Percentiles rank a stretch among this genome's conserved stretches.
Evolutionary conservation across 2,888 invertebrate genomes (phyloP).

Genomic region (Cerceris rybyensis): DNA sequence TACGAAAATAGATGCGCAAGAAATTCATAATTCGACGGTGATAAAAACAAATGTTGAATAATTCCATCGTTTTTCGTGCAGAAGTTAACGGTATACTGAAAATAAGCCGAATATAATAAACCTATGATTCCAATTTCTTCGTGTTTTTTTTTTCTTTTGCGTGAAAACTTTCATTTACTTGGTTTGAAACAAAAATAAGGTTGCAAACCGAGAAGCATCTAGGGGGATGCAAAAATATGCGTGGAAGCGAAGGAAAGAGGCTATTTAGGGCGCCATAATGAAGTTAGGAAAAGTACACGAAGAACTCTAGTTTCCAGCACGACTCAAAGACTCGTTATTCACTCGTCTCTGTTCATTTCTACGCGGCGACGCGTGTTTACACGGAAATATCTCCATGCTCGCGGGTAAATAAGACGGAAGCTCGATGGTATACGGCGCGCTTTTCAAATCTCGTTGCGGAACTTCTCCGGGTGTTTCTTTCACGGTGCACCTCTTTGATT

Average conservation of each 20-base stretch:
- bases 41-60: no score
- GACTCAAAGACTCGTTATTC: constrained; percentile 38
- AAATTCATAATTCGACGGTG: no score
- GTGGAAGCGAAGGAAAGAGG: constrained; percentile 30
- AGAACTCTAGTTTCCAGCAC: constrained; percentile 39
- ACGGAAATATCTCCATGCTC: constrained; percentile 48
- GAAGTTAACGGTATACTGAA: no score
- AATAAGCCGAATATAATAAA: no score
- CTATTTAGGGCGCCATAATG: constrained; percentile 39
- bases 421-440: constrained; percentile 12
- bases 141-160: no score
- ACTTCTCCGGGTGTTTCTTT: constrained; percentile 15
- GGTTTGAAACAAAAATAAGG: no score
- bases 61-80: no score
- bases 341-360: constrained; percentile 11
- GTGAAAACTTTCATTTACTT: no score
- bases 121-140: no score
- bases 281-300: constrained; percentile 60
- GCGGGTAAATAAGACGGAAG: constrained; percentile 40
- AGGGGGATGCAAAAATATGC: constrained; percentile 43
- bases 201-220: neutral
- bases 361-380: constrained; percentile 44
- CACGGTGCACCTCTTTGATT: neutral
- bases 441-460: constrained; percentile 12
- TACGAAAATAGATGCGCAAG: constrained; percentile 43